phyloP scores from a whole-genome alignment of 2,888 invertebrate species.

The Griposia aprilina region DNA sequence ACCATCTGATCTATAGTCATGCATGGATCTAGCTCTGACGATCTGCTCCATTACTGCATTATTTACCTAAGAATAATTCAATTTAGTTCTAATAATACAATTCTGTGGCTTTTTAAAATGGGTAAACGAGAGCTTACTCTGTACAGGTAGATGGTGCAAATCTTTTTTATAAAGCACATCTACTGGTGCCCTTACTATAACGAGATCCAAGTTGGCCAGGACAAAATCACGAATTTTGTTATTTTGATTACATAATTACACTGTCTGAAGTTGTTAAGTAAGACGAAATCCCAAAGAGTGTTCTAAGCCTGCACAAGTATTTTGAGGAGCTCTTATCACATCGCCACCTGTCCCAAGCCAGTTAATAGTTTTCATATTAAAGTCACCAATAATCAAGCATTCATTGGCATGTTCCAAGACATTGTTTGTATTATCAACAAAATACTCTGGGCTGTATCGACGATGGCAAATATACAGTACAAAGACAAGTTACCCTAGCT shows the following conservation, averaged over 20 bases:
- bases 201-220: not conserved
- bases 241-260: not conserved
- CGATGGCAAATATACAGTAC: not conserved
- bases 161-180: not conserved
- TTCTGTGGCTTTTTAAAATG: not conserved
- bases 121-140: not conserved
- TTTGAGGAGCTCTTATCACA: slow-evolving; percentile 11
- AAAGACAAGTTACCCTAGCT: not conserved
- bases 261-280: not conserved
- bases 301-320: not conserved
- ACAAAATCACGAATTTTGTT: not conserved
- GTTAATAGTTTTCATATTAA: slow-evolving; percentile 4
- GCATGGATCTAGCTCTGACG: not conserved
- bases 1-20: slow-evolving; percentile 17
- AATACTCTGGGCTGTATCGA: not conserved
- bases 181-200: not conserved
- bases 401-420: not conserved
- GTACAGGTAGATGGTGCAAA: not conserved
- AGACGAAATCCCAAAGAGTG: slow-evolving; percentile 2
- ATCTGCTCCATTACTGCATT: not conserved
- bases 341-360: not conserved
- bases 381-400: slow-evolving; percentile 3
- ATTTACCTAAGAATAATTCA: slow-evolving; percentile 14
- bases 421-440: slow-evolving; percentile 3
- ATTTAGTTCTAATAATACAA: not conserved